Conservation (phyloP, 2,113 vertebrate genomes). For the Electrona antarctica region DNA sequence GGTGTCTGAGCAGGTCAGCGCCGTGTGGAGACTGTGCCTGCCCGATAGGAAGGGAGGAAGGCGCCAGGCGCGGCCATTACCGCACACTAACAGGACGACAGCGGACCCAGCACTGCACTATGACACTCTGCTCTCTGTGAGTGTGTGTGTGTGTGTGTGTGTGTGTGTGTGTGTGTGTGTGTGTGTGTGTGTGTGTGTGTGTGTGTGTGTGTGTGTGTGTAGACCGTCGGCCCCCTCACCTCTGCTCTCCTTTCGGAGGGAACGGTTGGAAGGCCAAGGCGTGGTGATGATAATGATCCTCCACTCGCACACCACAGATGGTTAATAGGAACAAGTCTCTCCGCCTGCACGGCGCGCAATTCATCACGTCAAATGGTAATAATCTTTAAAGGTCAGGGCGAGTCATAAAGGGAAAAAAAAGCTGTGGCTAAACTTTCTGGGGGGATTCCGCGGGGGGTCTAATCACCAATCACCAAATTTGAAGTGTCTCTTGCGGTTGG, state of each 20-base stretch:
- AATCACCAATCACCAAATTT: conserved; percentile 74
- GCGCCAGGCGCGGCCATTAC: conserved; percentile 63
- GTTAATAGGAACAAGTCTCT: conserved; percentile 70
- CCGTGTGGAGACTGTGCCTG: conserved; percentile 45
- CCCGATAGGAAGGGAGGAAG: conserved; percentile 8
- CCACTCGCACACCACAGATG: conserved; percentile 46
- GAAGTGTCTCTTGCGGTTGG: conserved; percentile 72
- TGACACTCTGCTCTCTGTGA: too few species aligned
- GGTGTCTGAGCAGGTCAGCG: neutral
- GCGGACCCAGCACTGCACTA: too few species aligned
- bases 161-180: too few species aligned
- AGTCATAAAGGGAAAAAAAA: conserved; percentile 74
- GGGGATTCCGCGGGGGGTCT: conserved; percentile 65
- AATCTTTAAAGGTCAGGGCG: conserved; percentile 75
- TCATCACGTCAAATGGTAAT: conserved; percentile 76
- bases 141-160: too few species aligned
- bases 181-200: too few species aligned
- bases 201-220: too few species aligned
- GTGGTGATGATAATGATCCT: conserved; percentile 27
- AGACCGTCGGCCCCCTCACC: neutral
- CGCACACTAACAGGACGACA: conserved; percentile 66
- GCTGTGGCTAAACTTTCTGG: conserved; percentile 72
- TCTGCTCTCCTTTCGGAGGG: conserved; percentile 35
- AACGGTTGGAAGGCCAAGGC: neutral
- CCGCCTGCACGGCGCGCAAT: conserved; percentile 64